Conservation (phyloP, 2,797 vertebrate species). For the Ceyx erithaca region DNA sequence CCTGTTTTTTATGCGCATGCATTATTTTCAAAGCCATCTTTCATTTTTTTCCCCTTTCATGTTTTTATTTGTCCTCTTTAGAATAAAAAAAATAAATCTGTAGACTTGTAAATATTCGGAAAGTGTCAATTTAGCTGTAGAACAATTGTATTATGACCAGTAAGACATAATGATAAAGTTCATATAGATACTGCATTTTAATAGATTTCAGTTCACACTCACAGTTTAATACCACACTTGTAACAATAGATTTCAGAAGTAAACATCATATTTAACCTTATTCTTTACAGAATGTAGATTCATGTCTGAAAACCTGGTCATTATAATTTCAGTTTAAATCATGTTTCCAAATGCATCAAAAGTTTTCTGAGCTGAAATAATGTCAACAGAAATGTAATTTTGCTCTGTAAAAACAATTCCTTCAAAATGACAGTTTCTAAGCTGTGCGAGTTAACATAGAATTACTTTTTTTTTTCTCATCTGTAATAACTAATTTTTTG, state of each 20-base stretch:
- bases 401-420: background rate
- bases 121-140: background rate
- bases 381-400: background rate
- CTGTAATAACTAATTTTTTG: background rate
- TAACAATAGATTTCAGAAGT: background rate
- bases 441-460: background rate
- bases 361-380: background rate
- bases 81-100: background rate
- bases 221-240: background rate
- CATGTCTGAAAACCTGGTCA: background rate
- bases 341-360: background rate
- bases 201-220: background rate
- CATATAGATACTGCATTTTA: background rate
- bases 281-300: background rate
- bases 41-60: background rate
- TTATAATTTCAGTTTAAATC: background rate
- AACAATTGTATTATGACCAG: background rate
- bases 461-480: background rate
- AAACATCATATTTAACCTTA: background rate
- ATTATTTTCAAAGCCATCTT: conserved; percentile 36
- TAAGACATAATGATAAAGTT: background rate
- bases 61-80: background rate
- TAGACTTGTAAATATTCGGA: background rate
- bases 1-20: conserved; percentile 37
- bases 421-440: background rate